Conservation (phyloP, 1,140 invertebrate species). For the Rhopalosiphum padi region DNA sequence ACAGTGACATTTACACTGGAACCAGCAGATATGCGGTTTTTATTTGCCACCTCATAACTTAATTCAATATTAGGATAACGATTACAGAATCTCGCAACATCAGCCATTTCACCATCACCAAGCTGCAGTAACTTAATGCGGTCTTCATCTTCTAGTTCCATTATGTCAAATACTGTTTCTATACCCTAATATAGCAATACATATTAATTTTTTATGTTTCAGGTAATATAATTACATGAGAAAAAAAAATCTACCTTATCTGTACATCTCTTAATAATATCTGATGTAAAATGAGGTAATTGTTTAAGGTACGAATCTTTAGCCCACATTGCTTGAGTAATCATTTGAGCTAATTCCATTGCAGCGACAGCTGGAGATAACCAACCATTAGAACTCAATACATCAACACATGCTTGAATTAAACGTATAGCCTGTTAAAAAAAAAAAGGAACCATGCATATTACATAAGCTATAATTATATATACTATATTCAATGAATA, state of each 20-base stretch:
- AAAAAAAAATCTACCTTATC: conserved; percentile 72
- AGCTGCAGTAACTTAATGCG: conserved; percentile 85
- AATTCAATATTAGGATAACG: conserved; percentile 99
- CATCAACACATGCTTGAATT: conserved; percentile 99
- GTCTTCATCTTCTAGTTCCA: conserved; percentile 97
- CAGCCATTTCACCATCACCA: conserved; percentile 87
- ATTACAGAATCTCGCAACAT: conserved; percentile 98
- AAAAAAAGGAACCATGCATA: conserved; percentile 34
- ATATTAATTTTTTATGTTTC: not conserved
- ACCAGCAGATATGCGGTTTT: conserved; percentile 80
- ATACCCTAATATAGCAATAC: conserved; percentile 71
- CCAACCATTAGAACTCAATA: conserved; percentile 98
- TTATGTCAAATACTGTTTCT: conserved; percentile 97
- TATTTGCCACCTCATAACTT: conserved; percentile 88
- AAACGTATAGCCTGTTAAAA: conserved; percentile 74
- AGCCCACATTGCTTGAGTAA: conserved; percentile 99
- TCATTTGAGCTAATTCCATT: conserved; percentile 99
- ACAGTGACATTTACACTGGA: conserved; percentile 88
- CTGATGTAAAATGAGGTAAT: conserved; percentile 91
- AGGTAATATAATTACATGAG: not conserved
- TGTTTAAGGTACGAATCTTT: conserved; percentile 98
- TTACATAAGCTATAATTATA: not conserved
- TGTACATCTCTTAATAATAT: conserved; percentile 89
- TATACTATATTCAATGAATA: not conserved
- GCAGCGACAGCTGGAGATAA: conserved; percentile 95